Evolutionary conservation across 35 echinoderm and acorn worm genomes (phyloP), one percentile per base, ranked within the genome.

Genomic region (Ptychodera flava): DNA sequence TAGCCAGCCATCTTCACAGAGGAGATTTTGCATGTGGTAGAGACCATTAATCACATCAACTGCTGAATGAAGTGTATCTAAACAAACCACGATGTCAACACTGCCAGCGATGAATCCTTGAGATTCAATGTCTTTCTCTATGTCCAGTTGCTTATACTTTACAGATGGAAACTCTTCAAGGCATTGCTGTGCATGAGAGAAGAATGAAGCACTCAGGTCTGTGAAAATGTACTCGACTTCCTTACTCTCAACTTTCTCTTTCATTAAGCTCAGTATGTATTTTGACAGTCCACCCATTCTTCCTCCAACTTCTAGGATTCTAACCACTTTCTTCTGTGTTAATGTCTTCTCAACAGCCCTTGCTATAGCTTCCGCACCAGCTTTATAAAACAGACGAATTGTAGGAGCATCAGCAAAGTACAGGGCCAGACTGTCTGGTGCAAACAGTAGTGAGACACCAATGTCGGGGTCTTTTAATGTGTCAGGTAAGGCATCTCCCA

Each of bases 111-210:
- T 90, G 86, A 94, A 97, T 30, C 92, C 95, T 82, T 97, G 95
- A 30, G 83, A 81, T 52, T 83, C 87, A 29, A 97, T 82, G 30
- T 94, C 92, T 28, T 89, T 85, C 78, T 97, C 95, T 37, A 97
- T 94, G 80, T 97, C 95, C n/a, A 94, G 45, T 81, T 94, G 95
- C 79, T 97, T 89, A 79, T 97, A 97, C 81, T 97, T 93, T 38
- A 97, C 86, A 79, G 94, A 97, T 33, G 83, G 85, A 82, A 83
- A 93, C 0, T 90, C 88, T 15, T 31, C 45, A 32, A 93, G 76
- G 30, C 83, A 53, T 2, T 91, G 88, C 33, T 90, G 83, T 16
- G 92, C 95, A 83, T 97, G 95, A n/a, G 82, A 84, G 88, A 97
- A 97, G 86, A 97, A 97, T 31, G 95, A 87, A 33, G 90, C 95